Evolutionary conservation across 2,113 vertebrate species (phyloP).

Genomic region (Taurulus bubalis): DNA sequence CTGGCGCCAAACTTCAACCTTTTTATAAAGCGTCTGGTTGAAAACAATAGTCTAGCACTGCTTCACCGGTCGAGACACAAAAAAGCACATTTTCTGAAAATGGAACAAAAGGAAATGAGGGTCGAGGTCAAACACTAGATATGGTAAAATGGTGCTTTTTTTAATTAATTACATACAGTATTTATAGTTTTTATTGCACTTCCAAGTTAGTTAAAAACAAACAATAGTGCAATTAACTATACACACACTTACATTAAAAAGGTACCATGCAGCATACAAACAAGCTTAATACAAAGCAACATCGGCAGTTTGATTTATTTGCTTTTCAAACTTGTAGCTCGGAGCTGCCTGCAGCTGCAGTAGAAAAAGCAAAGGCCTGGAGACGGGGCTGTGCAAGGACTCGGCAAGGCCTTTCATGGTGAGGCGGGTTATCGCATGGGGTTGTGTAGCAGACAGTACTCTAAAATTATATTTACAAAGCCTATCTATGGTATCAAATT

Average conservation of each 20-base stretch:
- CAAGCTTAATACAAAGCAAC: constrained; percentile 76
- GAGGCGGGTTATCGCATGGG: constrained; percentile 50
- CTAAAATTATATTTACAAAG: constrained; percentile 55
- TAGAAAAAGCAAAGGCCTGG: constrained; percentile 75
- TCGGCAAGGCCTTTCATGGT: constrained; percentile 65
- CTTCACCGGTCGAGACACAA: constrained; percentile 24
- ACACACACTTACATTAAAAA: constrained; percentile 77
- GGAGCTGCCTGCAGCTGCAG: constrained; percentile 88
- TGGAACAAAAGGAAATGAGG: constrained; percentile 21
- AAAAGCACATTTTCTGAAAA: constrained; percentile 42
- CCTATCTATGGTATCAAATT: constrained; percentile 32
- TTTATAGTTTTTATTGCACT: constrained; percentile 87
- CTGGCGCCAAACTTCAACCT: constrained; percentile 51
- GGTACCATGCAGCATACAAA: constrained; percentile 83
- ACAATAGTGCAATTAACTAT: constrained; percentile 86
- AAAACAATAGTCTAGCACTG: constrained; percentile 47
- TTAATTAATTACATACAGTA: constrained; percentile 85
- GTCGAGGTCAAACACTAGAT: constrained; percentile 4
- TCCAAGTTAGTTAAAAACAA: constrained; percentile 84
- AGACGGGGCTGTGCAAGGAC: constrained; percentile 61
- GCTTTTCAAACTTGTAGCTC: constrained; percentile 64
- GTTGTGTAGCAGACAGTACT: constrained; percentile 49
- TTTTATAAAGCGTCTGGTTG: constrained; percentile 33
- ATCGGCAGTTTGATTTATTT: constrained; percentile 51
- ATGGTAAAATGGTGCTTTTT: constrained; percentile 77